Base-by-base conservation (phyloP, 2,888 invertebrate species). In the Cheilosia impressa region DNA sequence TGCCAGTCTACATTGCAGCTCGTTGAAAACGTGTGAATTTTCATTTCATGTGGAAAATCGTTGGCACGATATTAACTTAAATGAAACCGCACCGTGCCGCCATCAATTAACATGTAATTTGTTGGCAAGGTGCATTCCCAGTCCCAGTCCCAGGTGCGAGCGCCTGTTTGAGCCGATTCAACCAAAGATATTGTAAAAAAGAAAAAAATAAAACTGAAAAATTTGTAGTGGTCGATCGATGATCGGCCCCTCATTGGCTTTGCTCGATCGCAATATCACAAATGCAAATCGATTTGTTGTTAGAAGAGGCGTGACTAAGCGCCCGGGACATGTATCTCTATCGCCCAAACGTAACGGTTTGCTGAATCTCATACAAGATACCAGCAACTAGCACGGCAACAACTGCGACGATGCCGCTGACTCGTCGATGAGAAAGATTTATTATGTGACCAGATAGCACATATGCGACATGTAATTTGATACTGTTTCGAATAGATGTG, bases 231-330 rank as follows among this genome's bases (percentile, higher is more conserved):
- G 83, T 68, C 84, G 60, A 79, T 84, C 65, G 84, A 75, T 66
- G 53, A 34, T 80, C 80, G 84, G 69, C 60, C 80, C 19, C 80
- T 85, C 81, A 85, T 85, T 85, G 85, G 85, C 72, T 85, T 85
- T 17, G 76, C 76, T 63, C 81, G 62, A 72, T 81, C 72, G 75
- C 66, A 68, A 77, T 85, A 80, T 85, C 71, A 72, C 68, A 81
- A 85, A 85, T 85, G 85, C 85, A 85, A 85, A 85, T 85, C 80
- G 85, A 85, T 85, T 85, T 77, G 85, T 71, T 85, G 85, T 72
- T 85, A 85, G 85, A 85, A 81, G 81, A 85, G 85, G 85, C 85
- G 85, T 85, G 85, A 85, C 85, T 85, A 81, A 72, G 41, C 68
- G 62, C 45, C 58, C 80, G 57, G 62, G 68, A 85, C 71, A 71